These are phyloP conservation scores for Drosophila sp. DNA, from an alignment of 1,140 invertebrate species.

Conservation along the genomic window DNA sequence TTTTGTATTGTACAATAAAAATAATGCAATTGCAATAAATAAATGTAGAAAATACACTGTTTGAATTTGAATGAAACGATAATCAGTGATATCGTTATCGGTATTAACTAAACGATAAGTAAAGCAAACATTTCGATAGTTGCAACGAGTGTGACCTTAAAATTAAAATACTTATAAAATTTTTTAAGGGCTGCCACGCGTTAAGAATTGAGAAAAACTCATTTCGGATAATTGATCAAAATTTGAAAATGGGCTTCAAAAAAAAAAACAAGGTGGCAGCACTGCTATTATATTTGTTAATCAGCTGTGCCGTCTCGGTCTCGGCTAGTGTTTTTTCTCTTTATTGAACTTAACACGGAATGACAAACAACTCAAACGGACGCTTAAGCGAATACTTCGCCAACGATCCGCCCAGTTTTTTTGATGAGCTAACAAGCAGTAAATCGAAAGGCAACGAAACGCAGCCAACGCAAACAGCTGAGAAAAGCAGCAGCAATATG, in stretches of 20 bases:
- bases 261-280: no score
- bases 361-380: constrained; percentile 65
- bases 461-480: constrained; percentile 28
- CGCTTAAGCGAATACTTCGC: constrained; percentile 82
- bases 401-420: constrained; percentile 83
- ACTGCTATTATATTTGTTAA: no score
- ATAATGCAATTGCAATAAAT: constrained; percentile 59
- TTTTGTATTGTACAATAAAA: constrained; percentile 66
- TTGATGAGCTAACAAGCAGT: constrained; percentile 75
- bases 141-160: constrained; percentile 29
- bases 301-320: no score
- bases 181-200: no score
- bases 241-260: no score
- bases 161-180: no score
- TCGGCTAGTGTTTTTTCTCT: no score
- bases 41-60: constrained; percentile 40
- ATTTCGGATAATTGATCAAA: no score
- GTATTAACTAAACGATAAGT: background rate
- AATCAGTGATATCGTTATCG: no score
- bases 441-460: constrained; percentile 53
- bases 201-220: no score
- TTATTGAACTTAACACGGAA: constrained; percentile 47
- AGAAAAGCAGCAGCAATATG: constrained; percentile 47
- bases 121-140: no score
- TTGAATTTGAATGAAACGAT: constrained; percentile 1